phyloP scores from a whole-genome alignment of 23 tunicate species.

The Ciona savignyi region DNA sequence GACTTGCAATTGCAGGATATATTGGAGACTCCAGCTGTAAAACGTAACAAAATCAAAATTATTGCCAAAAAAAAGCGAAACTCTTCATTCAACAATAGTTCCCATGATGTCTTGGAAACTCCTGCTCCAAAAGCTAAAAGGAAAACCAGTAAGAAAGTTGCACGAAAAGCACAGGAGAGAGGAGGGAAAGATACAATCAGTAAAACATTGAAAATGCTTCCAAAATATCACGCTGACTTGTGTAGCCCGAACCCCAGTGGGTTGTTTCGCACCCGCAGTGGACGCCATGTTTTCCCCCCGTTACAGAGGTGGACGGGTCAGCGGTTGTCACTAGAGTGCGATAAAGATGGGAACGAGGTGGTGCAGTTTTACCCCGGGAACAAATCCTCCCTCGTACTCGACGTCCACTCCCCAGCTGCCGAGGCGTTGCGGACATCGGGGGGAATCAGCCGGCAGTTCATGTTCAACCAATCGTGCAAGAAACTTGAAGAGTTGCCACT shows the following conservation, averaged over 20 bases:
- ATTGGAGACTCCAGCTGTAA: too few species aligned
- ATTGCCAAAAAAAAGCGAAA: too few species aligned
- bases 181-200: too few species aligned
- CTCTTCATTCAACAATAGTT: too few species aligned
- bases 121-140: neutral
- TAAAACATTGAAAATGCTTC: neutral
- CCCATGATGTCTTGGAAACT: neutral
- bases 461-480: neutral
- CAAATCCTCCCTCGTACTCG: neutral
- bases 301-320: conserved; percentile 41
- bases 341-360: conserved; percentile 21
- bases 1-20: too few species aligned
- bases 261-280: conserved; percentile 25
- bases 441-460: neutral
- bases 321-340: conserved; percentile 19
- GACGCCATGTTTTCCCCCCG: conserved; percentile 43
- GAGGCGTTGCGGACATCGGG: neutral
- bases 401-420: neutral
- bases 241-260: neutral
- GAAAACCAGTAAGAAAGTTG: neutral
- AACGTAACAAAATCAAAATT: too few species aligned
- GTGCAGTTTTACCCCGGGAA: conserved; percentile 37
- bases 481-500: neutral
- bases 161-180: neutral
- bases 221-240: neutral